Conservation (phyloP, 2,888 invertebrate species). For the Drosophila affinis region DNA sequence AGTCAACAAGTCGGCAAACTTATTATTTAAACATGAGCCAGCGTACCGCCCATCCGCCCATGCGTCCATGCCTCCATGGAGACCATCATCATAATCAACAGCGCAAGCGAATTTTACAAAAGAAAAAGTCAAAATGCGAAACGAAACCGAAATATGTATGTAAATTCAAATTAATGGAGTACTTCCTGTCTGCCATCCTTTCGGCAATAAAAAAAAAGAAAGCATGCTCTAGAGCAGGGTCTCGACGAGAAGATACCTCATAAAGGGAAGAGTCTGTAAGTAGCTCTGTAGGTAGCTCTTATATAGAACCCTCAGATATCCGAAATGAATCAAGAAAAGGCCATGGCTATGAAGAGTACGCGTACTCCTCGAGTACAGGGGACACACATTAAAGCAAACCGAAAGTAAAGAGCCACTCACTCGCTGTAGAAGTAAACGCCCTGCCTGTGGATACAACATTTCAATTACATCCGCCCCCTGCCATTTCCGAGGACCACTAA, state of each 20-base stretch:
- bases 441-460: slow-evolving; percentile 53
- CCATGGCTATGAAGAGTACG: too few relatives aligned
- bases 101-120: slow-evolving; percentile 22
- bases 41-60: background rate
- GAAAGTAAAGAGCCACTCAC: slow-evolving; percentile 3
- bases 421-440: slow-evolving; percentile 20
- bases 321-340: background rate
- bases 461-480: slow-evolving; percentile 52
- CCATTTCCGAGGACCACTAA: slow-evolving; percentile 15
- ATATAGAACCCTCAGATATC: background rate
- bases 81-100: slow-evolving; percentile 19
- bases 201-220: slow-evolving; percentile 1
- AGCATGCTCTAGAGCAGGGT: background rate
- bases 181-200: slow-evolving; percentile 65
- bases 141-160: slow-evolving; percentile 37
- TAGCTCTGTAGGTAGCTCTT: background rate
- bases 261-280: too few relatives aligned
- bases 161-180: slow-evolving; percentile 61
- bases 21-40: slow-evolving; percentile 60
- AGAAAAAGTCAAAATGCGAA: slow-evolving; percentile 36
- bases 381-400: background rate
- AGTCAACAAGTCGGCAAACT: slow-evolving; percentile 36
- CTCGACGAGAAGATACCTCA: background rate
- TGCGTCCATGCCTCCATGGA: slow-evolving; percentile 1
- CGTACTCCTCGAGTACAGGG: background rate